Base-by-base conservation (phyloP, 2,797 vertebrate species). In the Dipus sagitta region DNA sequence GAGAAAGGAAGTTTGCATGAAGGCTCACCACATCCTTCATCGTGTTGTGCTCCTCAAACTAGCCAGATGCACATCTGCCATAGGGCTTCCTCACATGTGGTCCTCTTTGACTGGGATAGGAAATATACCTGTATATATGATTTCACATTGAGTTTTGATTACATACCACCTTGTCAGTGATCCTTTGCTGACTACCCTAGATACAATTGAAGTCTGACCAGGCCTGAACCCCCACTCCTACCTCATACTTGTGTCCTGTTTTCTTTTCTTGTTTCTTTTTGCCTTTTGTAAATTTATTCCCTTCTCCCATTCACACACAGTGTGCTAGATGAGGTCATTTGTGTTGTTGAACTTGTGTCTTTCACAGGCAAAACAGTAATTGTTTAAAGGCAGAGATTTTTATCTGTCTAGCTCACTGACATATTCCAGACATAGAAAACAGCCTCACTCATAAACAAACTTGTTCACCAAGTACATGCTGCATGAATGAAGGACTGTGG, bases 221-320 rank as follows among this genome's bases (percentile, higher is more conserved):
- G 5, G 17, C 60, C 20, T 5, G 13, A 4, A 1, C 21, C 17
- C 3, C 6, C 13, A 11, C 10, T 3, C 12, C 38, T 21, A 5
- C 1, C 15, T 9, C 24, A n/a, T 3, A 8, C 87, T 64, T 34
- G 58, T 28, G 26, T 15, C 3, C 11, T 34, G 28, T 24, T 77
- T 62, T n/a, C n/a, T n/a, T 54, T 12, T 34, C 52, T 87, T 7
- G 3, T 78, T 60, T 32, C 23, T 15, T 77, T 78, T n/a, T 65
- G 21, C 34, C 42, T 70, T 20, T 92, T 58, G 32, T n/a, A n/a
- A 30, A 24, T 88, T 64, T 60, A n/a, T 79, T 14, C 24, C 47
- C 12, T 89, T 83, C 7, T 74, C 24, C 28, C 34, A 23, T 67
- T 47, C 42, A n/a, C 83, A 8, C 68, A 11, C 30, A 28, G 17